These are phyloP conservation scores for Paragorgia papillata DNA, from an alignment of 92 coral and sea anemone genomes.

Conservation along the genomic window DNA sequence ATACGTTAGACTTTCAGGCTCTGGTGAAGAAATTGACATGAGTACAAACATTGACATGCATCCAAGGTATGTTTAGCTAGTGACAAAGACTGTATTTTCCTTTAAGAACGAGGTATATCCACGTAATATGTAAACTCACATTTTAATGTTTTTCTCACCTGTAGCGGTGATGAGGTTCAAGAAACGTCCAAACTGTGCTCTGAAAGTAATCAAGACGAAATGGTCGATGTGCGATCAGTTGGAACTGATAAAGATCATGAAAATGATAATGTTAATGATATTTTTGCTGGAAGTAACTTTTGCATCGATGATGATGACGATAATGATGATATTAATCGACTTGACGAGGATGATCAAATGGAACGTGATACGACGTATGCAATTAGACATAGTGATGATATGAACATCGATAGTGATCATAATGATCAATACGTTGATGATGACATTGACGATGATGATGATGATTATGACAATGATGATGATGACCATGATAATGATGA, in stretches of 20 bases:
- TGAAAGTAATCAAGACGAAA: too few relatives aligned
- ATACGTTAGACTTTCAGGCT: conserved; percentile 6
- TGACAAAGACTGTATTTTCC: too few relatives aligned
- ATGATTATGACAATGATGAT: background rate
- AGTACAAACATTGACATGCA: background rate
- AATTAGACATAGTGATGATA: background rate
- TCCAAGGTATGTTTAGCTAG: too few relatives aligned
- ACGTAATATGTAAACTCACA: too few relatives aligned
- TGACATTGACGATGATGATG: background rate
- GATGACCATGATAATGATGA: background rate
- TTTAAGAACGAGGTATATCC: too few relatives aligned
- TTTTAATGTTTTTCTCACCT: too few relatives aligned
- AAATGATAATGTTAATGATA: background rate
- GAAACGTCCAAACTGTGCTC: too few relatives aligned
- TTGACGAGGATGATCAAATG: too few relatives aligned
- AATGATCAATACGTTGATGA: conserved; percentile 6
- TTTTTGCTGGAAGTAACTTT: too few relatives aligned
- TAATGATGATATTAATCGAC: background rate
- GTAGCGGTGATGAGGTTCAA: too few relatives aligned
- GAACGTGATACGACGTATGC: background rate
- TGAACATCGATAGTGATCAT: conserved; percentile 4
- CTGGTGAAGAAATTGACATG: conserved; percentile 18
- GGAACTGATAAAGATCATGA: background rate
- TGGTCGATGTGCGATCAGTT: too few relatives aligned
- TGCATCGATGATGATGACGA: background rate